Conservation (phyloP, 1,140 invertebrate species). For the Bursaphelenchus mucronatus region DNA sequence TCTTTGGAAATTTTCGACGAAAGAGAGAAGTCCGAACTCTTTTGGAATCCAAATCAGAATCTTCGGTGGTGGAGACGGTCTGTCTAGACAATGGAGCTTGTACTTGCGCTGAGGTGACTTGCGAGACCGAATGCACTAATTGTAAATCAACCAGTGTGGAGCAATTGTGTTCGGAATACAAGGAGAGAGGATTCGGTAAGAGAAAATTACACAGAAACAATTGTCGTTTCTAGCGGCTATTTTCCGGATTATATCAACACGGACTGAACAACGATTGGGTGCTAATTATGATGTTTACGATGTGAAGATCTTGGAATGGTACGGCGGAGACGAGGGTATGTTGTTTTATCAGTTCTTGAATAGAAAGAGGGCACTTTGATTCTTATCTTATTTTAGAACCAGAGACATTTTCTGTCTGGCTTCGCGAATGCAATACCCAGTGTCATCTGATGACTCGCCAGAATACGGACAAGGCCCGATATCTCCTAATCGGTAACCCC, state of each 20-base stretch:
- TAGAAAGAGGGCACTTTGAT: not conserved
- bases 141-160: conserved; percentile 31
- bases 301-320: conserved; percentile 33
- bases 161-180: conserved; percentile 31
- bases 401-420: conserved; percentile 31
- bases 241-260: conserved; percentile 8
- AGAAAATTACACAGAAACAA: not conserved
- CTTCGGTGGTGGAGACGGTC: conserved; percentile 34
- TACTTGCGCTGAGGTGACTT: conserved; percentile 43
- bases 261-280: conserved; percentile 6
- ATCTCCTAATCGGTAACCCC: conserved; percentile 37
- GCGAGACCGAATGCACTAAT: conserved; percentile 31
- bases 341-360: conserved; percentile 14
- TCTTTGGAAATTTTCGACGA: conserved; percentile 21
- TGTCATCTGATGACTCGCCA: conserved; percentile 32
- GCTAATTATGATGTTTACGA: conserved; percentile 27
- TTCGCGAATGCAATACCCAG: conserved; percentile 36
- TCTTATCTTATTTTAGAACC: conserved; percentile 28
- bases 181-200: conserved; percentile 31
- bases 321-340: conserved; percentile 28
- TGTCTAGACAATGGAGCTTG: conserved; percentile 40
- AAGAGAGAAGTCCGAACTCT: conserved; percentile 15
- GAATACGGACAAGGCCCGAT: conserved; percentile 32
- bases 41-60: not conserved
- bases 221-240: conserved; percentile 4